Evolutionary conservation across 2,113 vertebrate genomes (phyloP).

Genomic region (Gorsachius goisagi): DNA sequence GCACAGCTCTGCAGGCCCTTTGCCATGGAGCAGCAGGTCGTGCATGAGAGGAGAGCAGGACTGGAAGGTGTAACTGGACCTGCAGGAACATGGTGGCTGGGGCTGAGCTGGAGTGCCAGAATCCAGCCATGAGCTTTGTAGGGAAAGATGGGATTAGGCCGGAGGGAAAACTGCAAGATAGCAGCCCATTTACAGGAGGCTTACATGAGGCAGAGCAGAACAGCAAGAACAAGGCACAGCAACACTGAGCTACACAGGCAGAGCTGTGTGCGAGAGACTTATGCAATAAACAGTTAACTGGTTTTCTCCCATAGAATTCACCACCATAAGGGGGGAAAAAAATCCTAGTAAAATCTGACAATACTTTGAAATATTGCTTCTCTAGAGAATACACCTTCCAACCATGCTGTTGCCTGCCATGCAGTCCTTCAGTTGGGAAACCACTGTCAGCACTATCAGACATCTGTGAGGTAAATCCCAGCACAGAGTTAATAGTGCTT

Average conservation of each 20-base stretch:
- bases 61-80: background rate
- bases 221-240: background rate
- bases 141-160: background rate
- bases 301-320: background rate
- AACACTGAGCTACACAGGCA: background rate
- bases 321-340: rapidly evolving
- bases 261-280: background rate
- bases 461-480: background rate
- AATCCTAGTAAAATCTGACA: background rate
- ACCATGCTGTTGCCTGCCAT: background rate
- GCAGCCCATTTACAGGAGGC: background rate
- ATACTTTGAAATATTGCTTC: background rate
- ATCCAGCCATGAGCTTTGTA: background rate
- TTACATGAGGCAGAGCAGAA: background rate
- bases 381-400: background rate
- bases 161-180: background rate
- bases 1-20: background rate
- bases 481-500: background rate
- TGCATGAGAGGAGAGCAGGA: background rate
- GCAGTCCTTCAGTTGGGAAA: background rate
- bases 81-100: background rate
- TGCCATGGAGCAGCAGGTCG: background rate
- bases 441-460: background rate
- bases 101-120: background rate
- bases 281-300: background rate